Evolutionary conservation across 2,888 invertebrate genomes (phyloP), one percentile per base, ranked within the genome.

Genomic region (Idaea straminata): DNA sequence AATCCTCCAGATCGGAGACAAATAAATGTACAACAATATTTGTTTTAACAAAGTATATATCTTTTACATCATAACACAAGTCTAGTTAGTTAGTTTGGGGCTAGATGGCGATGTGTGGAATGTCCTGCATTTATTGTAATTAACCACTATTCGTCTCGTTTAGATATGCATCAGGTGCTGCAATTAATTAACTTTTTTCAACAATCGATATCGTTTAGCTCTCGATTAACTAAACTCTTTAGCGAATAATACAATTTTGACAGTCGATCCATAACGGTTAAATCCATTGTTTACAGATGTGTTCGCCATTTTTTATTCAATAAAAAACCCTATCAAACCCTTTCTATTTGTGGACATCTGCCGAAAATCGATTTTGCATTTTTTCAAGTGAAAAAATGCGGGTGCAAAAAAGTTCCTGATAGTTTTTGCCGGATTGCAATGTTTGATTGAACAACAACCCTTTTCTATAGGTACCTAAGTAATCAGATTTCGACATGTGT

Each of bases 401-500:
- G 89, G 84, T 84, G 91, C 90, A 91, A 89, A 91, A 90, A 91
- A 90, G 89, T 81, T 83, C 83, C 83, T 83, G 72, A 79, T 82
- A 82, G 85, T 89, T 88, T 91, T 88, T 88, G 78, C 75, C 71
- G 77, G 78, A 78, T 78, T 73, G 75, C 84, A 82, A 83, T 86
- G 85, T 87, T 90, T 88, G 80, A 79, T 25, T 80, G 86, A 86
- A 85, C 82, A 83, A 77, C 84, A 87, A 92, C 91, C 92, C 92
- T 91, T 92, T 92, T 91, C 83, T 88, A 87, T 86, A 86, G 91
- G 90, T 82, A 89, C 80, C 25, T 83, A 84, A 78, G 87, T 91
- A 91, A 92, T 92, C 91, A 90, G 91, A 92, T 92, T 92, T 92
- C 91, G 89, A 86, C 92, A 92, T 92, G 91, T 91, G 92, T 87